These are phyloP conservation scores for Dromaius novaehollandiae DNA, from an alignment of 2,113 vertebrate species.

Conservation along the genomic window DNA sequence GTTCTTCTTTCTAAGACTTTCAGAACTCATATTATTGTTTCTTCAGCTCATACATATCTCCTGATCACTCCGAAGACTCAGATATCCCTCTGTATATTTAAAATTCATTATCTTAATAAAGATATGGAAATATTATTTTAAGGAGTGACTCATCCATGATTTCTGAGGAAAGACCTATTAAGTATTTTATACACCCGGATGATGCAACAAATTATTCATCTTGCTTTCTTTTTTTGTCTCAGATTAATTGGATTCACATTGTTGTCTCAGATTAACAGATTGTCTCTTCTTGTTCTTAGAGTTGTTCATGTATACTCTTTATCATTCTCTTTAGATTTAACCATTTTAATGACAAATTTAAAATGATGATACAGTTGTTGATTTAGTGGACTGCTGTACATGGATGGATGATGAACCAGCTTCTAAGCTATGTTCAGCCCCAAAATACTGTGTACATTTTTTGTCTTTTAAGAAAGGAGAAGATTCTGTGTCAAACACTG, in stretches of 20 bases:
- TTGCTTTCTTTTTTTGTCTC: neutral
- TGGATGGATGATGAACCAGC: neutral
- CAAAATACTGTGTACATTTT: neutral
- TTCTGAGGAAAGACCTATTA: neutral
- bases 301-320: neutral
- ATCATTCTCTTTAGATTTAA: neutral
- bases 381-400: neutral
- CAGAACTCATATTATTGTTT: neutral
- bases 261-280: neutral
- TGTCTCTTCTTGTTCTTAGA: neutral
- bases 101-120: neutral
- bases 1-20: neutral
- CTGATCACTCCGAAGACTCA: neutral
- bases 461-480: neutral
- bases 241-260: neutral
- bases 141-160: neutral
- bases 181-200: accelerated
- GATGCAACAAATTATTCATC: neutral
- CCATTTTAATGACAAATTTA: neutral
- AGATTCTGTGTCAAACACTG: neutral
- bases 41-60: neutral
- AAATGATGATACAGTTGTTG: neutral
- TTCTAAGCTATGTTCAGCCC: neutral
- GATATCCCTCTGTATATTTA: neutral
- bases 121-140: neutral